phyloP scores from a whole-genome alignment of 1,140 invertebrate species.

The Stenopsyche tienmushanensis region DNA sequence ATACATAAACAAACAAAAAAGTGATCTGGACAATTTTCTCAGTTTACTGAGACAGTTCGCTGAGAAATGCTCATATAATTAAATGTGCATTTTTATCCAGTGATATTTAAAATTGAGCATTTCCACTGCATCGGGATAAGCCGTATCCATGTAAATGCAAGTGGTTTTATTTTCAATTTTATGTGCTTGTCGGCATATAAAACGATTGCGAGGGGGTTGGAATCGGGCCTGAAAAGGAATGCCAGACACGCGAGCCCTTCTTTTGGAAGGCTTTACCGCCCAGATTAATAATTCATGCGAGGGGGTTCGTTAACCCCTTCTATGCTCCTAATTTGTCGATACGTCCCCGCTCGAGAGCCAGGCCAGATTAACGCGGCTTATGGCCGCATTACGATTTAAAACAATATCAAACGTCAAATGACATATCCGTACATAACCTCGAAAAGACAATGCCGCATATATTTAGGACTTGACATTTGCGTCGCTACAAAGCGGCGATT shows the following conservation, averaged over 20 bases:
- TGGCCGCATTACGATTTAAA: neutral
- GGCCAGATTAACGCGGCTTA: neutral
- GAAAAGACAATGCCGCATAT: too few species aligned
- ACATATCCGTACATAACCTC: neutral
- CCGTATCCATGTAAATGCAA: too few species aligned
- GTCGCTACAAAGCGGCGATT: too few species aligned
- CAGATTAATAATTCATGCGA: constrained; percentile 16
- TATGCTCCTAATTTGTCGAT: neutral
- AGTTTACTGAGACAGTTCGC: too few species aligned
- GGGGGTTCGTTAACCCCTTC: constrained; percentile 14
- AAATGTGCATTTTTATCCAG: too few species aligned
- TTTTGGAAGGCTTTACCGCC: neutral
- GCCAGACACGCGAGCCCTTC: constrained; percentile 6
- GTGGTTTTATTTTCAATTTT: constrained; percentile 5
- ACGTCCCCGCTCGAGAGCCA: neutral
- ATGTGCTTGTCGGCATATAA: neutral
- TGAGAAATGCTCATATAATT: too few species aligned
- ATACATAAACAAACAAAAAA: too few species aligned
- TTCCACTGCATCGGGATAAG: too few species aligned
- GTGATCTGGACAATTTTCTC: too few species aligned
- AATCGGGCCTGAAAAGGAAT: neutral
- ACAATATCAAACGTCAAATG: neutral
- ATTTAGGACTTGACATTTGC: too few species aligned
- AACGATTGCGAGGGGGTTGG: neutral
- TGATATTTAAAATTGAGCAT: too few species aligned